phyloP scores from a whole-genome alignment of 92 coral and sea anemone species.

The Micromussa lordhowensis region DNA sequence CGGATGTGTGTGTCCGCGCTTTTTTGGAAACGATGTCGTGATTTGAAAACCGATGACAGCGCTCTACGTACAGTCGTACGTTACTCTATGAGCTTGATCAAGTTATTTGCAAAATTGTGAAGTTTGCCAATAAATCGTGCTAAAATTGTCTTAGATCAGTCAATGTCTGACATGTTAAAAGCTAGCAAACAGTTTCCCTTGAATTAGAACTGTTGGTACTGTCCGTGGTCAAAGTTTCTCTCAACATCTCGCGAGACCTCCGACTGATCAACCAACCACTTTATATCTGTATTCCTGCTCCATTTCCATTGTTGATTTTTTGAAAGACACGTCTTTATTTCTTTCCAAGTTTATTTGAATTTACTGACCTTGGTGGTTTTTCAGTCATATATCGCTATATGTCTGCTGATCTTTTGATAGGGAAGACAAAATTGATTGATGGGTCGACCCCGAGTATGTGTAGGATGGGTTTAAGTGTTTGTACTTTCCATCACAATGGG shows the following conservation, averaged over 20 bases:
- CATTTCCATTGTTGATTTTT: neutral
- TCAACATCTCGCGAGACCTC: neutral
- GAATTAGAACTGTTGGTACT: too few relatives aligned
- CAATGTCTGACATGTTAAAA: too few relatives aligned
- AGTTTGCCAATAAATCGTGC: neutral
- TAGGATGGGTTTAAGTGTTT: conserved; percentile 4
- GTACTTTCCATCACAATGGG: neutral
- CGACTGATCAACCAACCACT: neutral
- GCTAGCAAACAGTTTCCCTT: too few relatives aligned
- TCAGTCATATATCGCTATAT: neutral
- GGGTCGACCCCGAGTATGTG: neutral
- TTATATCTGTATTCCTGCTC: neutral
- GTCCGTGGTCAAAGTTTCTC: neutral
- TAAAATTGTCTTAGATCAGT: too few relatives aligned
- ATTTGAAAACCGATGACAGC: neutral
- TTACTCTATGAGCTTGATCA: too few relatives aligned
- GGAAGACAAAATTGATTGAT: neutral
- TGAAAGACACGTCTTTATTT: neutral
- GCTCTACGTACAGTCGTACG: neutral
- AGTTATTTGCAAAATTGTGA: neutral
- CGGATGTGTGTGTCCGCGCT: neutral
- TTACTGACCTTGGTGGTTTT: neutral
- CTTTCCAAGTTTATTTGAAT: neutral
- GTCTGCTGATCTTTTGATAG: neutral
- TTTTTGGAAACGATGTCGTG: neutral